Evolutionary conservation across 2,888 invertebrate genomes (phyloP), one percentile per base, ranked within the genome.

Genomic region (Vannuccia rotundouncinata): DNA sequence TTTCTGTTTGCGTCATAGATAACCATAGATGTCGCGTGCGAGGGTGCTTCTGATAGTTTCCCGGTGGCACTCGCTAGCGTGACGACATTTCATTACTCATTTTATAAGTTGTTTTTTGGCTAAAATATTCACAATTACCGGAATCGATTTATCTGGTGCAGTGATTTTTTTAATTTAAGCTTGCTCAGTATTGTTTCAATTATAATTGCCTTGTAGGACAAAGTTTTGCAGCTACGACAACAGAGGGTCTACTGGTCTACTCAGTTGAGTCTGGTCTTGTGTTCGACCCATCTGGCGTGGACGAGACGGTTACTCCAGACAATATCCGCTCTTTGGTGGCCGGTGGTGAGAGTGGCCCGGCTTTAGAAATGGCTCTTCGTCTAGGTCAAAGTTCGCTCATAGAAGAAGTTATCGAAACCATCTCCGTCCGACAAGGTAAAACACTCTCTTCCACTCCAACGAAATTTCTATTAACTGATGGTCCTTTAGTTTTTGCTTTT

Each of bases 221-320:
- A 27, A 79, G 31, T 22, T 99, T 95, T 91, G 93, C 94, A 0
- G 94, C 95, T 0, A 94, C 94, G 0, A 94, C 95, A 0, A 97
- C 97, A 0, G 99, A 99, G 89, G 99, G 99, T 0, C 90, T 99
- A 0, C 89, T 97, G 1, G 89, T 98, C 45, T 99, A 95, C 89
- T 92, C 94, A 0, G 88, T 94, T 78, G 93, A 92, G 83, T 92
- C 92, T 66, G 81, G 81, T 1, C 90, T 93, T 31, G 91, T 93
- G 0, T 97, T 97, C 86, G 94, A 95, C 89, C 95, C 96, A 0
- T 94, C 93, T 88, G 92, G 93, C 81, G 89, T 96, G 27, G 93
- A 94, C 82, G 87, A 92, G 0, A 91, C 91, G 28, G 92, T 95
- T 0, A 97, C 95, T 0, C 95, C 95, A 22, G 82, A 79, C 17